These are phyloP conservation scores for Lutjanus campechanus DNA, from an alignment of 2,797 vertebrate species.

Conservation along the genomic window DNA sequence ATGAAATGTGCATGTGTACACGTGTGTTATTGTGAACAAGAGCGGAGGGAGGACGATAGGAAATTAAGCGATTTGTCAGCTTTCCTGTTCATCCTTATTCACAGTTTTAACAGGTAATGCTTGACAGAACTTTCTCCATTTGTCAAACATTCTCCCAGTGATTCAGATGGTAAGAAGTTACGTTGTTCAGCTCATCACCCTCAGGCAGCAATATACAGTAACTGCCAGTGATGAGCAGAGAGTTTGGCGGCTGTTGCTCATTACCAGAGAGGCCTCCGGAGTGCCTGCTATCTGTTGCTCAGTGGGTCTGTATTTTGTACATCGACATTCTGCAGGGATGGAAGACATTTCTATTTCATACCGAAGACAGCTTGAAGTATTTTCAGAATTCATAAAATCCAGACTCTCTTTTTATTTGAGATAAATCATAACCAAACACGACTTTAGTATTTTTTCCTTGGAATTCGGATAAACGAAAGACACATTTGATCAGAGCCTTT, in stretches of 20 bases:
- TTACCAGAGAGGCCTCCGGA: slow-evolving; percentile 43
- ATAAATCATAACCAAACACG: slow-evolving; percentile 42
- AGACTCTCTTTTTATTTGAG: slow-evolving; percentile 51
- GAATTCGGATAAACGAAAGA: slow-evolving; percentile 42
- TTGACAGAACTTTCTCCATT: slow-evolving; percentile 20
- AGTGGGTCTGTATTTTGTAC: slow-evolving; percentile 45
- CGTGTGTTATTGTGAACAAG: slow-evolving; percentile 10
- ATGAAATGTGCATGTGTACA: slow-evolving; percentile 10
- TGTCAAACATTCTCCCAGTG: slow-evolving; percentile 14
- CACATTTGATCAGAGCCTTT: slow-evolving; percentile 20
- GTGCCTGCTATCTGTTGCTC: slow-evolving; percentile 46
- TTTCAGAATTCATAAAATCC: slow-evolving; percentile 64
- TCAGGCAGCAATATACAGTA: slow-evolving; percentile 20
- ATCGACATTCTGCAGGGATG: slow-evolving; percentile 53
- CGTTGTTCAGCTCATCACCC: slow-evolving; percentile 10
- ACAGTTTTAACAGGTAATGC: slow-evolving; percentile 26
- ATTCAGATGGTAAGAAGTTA: slow-evolving; percentile 36
- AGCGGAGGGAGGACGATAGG: slow-evolving; percentile 33
- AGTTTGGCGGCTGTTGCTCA: slow-evolving; percentile 55
- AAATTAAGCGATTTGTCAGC: slow-evolving; percentile 51
- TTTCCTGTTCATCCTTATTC: slow-evolving; percentile 40
- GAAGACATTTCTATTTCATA: slow-evolving; percentile 63
- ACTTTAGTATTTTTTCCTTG: slow-evolving; percentile 4
- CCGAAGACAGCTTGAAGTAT: slow-evolving; percentile 66
- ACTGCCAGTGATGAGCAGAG: slow-evolving; percentile 32